Base-by-base conservation (phyloP, 92 coral and sea anemone species). In the Meandrina meandrites region DNA sequence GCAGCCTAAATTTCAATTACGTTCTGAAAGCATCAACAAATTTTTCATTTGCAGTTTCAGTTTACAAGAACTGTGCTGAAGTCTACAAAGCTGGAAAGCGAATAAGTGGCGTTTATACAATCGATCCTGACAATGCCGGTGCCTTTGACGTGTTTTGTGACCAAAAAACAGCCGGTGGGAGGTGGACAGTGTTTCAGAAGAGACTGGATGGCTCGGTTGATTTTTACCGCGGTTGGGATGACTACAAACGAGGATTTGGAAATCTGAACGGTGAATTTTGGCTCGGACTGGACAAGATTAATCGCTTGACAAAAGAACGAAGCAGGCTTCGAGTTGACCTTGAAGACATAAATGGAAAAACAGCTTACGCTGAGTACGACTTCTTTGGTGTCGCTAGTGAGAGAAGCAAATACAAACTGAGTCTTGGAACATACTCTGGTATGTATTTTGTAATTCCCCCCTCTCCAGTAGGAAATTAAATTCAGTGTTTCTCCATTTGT, bases 141-240 rank as follows among this genome's bases (percentile, higher is more conserved):
- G 31, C 73, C 28, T 88, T 94, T 80, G 50, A 81, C 16, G 97
- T 92, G 24, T 87, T 71, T 36, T 94, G 97, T 66, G 94, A 94
- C 83, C 93, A 91, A 86, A 79, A 24, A 11, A 91, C 93, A 4
- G 86, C 64, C 51, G 90, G 92, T 5, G 95, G 98, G 57, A 95
- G 98, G 31, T 94, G 98, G 98, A 88, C 91, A 24, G 86, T 94
- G 53, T 87, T 94, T 34, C 98, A 94, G 70, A 89, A 81, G 57
- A 88, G 67, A 51, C 66, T 78, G 45, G 62, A 78, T 30, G 67
- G 81, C 81, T 78, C 81, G 62, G 66, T 78, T 14, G 81, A 78
- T 78, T 78, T 78, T 66, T 78, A 48, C 66, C 67, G 58, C 36
- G 81, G 81, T 9, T 84, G 88, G 81, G 16, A 48, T 4, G 88